Percentiles rank a stretch among this genome's conserved stretches.
Conservation (phyloP, 37 sponge, comb jelly and placozoan species). For the Axinella damicornis region DNA sequence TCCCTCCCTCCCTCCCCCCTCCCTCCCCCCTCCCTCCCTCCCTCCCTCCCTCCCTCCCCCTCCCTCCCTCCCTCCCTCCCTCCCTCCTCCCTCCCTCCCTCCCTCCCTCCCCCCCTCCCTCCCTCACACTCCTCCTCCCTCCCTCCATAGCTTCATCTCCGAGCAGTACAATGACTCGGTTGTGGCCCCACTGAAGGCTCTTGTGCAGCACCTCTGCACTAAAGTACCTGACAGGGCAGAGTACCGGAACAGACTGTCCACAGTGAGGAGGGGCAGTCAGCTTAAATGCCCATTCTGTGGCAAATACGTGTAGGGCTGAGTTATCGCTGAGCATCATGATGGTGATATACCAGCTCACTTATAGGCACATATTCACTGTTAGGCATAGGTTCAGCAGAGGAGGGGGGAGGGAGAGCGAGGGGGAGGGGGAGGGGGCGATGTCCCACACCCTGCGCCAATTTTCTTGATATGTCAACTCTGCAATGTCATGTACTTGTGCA, state of each 20-base stretch:
- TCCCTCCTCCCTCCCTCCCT: neutral
- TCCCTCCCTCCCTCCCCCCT: neutral
- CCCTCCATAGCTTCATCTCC: neutral
- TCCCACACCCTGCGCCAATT: too few relatives aligned
- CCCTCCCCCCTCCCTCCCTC: neutral
- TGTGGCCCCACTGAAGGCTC: constrained; percentile 39
- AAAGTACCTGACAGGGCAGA: constrained; percentile 80
- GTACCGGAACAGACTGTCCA: constrained; percentile 65
- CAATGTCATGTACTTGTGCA: too few relatives aligned
- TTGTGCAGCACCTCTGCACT: constrained; percentile 77
- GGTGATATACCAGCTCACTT: too few relatives aligned
- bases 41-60: neutral
- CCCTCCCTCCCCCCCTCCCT: neutral
- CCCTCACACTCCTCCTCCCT: neutral
- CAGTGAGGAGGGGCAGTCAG: constrained; percentile 23
- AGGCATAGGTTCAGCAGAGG: too few relatives aligned
- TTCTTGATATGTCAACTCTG: too few relatives aligned
- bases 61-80: neutral
- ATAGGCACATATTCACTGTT: too few relatives aligned
- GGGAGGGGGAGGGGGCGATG: neutral
- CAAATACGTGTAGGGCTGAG: too few relatives aligned
- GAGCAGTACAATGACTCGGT: constrained; percentile 2
- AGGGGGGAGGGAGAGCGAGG: neutral
- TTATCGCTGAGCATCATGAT: too few relatives aligned
- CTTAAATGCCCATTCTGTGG: too few relatives aligned